Base-by-base conservation (phyloP, 2,797 vertebrate genomes). In the Poeciliopsis presidionis region DNA sequence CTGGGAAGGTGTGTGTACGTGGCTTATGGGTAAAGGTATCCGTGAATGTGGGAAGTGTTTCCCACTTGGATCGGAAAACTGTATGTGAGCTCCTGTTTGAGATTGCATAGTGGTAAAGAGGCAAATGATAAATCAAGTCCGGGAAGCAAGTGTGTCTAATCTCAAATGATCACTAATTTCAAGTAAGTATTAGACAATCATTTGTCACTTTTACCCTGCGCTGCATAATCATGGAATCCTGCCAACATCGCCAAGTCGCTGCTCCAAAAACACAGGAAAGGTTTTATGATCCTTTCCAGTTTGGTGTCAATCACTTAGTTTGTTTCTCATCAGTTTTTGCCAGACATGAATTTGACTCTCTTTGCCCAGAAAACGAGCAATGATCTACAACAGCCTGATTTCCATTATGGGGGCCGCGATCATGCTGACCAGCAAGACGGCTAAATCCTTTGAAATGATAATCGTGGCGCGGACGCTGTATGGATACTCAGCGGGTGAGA, bases 391-490 rank as follows among this genome's bases (percentile, higher is more conserved):
- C 89, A 96, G 94, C 81, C 63, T 87, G 3, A 79, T 96, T 79
- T 36, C 86, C 47, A 75, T 97, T 43, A 36, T 90, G 65, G 93
- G 93, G 0, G 90, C 95, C 30, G 77, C 73, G 43, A 84, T 96
- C 79, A 95, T 97, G 96, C 86, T 95, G 73, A 57, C 91, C 8
- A 97, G 97, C 84, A 94, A 88, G 80, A 0, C 33, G 1, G 92
- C 90, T 30, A 87, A 92, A 18, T 97, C 96, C 0, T 97, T 95
- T 89, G 96, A 97, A 87, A 96, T 97, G 96, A 93, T 97, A 47
- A 87, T 97, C 4, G 72, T 94, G 73, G 95, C 96, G n/a, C 95
- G 97, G 75, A 89, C 96, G 7, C 55, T 96, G 73, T 92, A 87
- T 41, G 97, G 97, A 63, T 87, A 91, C 73, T 86, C 92, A 77